These are phyloP conservation scores for Brachyhypopomus occidentalis DNA, from an alignment of 2,113 vertebrate genomes.

Conservation along the genomic window DNA sequence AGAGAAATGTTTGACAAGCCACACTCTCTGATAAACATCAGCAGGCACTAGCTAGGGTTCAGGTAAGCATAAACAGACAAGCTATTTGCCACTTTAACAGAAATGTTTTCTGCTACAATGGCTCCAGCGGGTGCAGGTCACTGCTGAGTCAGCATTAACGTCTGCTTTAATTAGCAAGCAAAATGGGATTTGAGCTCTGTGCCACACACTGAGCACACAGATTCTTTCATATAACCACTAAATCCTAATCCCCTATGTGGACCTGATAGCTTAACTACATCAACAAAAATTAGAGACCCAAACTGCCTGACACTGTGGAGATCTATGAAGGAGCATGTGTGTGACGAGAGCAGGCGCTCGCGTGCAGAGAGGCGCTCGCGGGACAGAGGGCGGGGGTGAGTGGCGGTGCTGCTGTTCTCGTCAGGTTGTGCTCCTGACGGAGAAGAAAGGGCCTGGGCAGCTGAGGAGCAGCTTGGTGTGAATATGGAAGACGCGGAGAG, in stretches of 20 bases:
- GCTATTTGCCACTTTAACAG: not conserved
- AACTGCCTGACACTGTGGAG: not conserved
- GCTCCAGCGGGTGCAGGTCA: not conserved
- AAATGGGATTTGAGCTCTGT: not conserved
- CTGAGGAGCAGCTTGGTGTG: conserved; percentile 39
- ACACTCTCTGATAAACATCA: not conserved
- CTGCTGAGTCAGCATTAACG: not conserved
- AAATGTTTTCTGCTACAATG: conserved; percentile 3
- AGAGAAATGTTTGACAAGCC: not conserved
- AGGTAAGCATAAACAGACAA: not conserved
- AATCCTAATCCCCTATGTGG: not conserved
- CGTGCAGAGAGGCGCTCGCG: not conserved
- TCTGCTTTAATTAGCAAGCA: conserved; percentile 21
- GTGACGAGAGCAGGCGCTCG: not conserved
- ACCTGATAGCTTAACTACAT: conserved; percentile 24
- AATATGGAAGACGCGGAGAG: conserved; percentile 27
- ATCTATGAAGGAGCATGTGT: not conserved
- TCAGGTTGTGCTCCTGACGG: conserved; percentile 9
- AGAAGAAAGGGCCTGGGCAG: conserved; percentile 24
- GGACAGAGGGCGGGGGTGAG: not conserved
- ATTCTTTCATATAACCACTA: not conserved
- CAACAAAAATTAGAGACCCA: not conserved
- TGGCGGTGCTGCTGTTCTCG: not conserved
- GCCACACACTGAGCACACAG: not conserved
- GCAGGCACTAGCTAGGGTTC: not conserved